Conservation (phyloP, 64 coral and sea anemone genomes). For the Astreopora myriophthalma region DNA sequence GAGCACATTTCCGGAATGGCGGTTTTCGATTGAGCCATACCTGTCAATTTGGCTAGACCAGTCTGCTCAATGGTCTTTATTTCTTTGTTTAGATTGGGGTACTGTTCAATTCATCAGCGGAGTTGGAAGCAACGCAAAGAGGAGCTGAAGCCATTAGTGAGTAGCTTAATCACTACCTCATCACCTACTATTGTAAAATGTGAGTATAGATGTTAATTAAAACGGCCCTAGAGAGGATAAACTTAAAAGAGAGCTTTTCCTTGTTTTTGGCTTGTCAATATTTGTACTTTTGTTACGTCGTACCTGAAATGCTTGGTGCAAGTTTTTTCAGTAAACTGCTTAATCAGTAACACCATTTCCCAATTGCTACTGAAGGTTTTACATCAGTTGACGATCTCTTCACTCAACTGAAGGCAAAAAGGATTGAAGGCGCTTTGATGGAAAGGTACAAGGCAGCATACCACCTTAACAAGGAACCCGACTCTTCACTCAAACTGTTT, state of each 20-base stretch:
- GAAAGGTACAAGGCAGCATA: constrained; percentile 63
- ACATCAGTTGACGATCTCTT: neutral
- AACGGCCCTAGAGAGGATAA: too few species aligned
- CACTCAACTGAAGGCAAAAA: neutral
- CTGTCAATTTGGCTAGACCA: too few species aligned
- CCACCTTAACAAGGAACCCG: neutral
- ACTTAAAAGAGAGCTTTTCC: too few species aligned
- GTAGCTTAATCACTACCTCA: too few species aligned
- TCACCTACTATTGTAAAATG: too few species aligned
- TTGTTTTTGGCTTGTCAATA: too few species aligned
- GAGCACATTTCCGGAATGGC: too few species aligned
- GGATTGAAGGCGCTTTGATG: constrained; percentile 59
- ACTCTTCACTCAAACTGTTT: constrained; percentile 25
- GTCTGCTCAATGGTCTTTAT: neutral
- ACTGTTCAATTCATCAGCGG: neutral
- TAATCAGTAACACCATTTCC: neutral
- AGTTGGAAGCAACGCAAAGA: neutral
- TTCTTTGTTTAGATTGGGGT: neutral
- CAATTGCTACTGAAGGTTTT: neutral
- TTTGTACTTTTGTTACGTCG: too few species aligned
- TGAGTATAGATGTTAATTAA: too few species aligned
- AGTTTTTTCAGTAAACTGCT: too few species aligned
- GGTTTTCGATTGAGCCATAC: too few species aligned
- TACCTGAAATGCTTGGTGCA: too few species aligned
- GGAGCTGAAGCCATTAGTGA: neutral